Conservation (phyloP, 1,140 invertebrate species). For the Gryon sp. region DNA sequence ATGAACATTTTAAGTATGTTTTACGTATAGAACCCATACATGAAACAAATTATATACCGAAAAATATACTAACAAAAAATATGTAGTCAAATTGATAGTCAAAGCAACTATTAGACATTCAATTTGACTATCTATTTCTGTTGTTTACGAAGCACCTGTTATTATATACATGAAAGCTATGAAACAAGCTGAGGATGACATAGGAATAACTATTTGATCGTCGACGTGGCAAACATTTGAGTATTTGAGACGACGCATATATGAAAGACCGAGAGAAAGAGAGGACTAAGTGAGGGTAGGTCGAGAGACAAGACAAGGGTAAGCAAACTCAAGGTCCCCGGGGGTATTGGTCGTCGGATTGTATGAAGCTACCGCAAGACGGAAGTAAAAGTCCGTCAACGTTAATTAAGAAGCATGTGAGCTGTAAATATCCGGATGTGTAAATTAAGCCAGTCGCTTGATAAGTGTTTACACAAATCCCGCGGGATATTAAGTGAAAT, state of each 20-base stretch:
- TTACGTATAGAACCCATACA: too few species aligned
- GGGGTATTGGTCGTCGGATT: conserved; percentile 65
- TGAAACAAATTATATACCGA: too few species aligned
- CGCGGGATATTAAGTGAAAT: conserved; percentile 3
- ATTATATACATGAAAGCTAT: too few species aligned
- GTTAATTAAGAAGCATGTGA: conserved; percentile 76
- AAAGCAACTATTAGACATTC: too few species aligned
- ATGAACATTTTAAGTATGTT: too few species aligned
- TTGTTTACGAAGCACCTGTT: too few species aligned
- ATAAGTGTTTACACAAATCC: conserved; percentile 29
- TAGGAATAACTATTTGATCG: conserved; percentile 50
- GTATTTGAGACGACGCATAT: conserved; percentile 22
- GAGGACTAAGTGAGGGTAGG: conserved; percentile 41
- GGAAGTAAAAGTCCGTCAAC: conserved; percentile 68
- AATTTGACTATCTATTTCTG: too few species aligned
- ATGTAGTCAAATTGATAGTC: too few species aligned
- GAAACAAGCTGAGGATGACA: too few species aligned
- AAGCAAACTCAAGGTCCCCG: conserved; percentile 71
- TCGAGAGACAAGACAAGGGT: conserved; percentile 52
- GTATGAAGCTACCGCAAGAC: conserved; percentile 60
- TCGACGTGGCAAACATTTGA: conserved; percentile 29
- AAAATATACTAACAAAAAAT: too few species aligned
- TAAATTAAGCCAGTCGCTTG: conserved; percentile 20
- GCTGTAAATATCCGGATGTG: conserved; percentile 44
- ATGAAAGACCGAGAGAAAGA: too few species aligned